Conservation (phyloP, 1,140 invertebrate species). For the Sycophaga agraensis region DNA sequence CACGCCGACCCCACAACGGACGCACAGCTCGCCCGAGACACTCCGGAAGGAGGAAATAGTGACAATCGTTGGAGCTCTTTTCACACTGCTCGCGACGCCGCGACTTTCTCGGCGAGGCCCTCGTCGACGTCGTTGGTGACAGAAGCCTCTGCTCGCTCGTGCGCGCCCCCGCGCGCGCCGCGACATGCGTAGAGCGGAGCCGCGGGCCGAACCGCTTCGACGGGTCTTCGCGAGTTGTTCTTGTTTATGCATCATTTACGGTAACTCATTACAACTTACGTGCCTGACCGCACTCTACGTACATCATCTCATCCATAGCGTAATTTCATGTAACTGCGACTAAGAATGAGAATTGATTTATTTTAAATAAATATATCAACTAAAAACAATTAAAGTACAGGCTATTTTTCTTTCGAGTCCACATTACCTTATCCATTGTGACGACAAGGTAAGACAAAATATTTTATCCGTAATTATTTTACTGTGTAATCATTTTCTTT, state of each 20-base stretch:
- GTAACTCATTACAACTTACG: conserved; percentile 3
- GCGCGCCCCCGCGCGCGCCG: too few relatives aligned
- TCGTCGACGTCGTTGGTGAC: background rate
- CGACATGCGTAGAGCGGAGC: too few relatives aligned
- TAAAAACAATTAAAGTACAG: conserved; percentile 11
- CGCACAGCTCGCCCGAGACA: background rate
- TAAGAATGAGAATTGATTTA: conserved; percentile 29
- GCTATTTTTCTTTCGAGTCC: conserved; percentile 1
- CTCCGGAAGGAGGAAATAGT: background rate
- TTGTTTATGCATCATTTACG: too few relatives aligned
- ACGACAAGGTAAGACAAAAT: too few relatives aligned
- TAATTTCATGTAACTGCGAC: conserved; percentile 28
- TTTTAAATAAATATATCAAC: conserved; percentile 32
- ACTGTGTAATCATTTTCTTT: too few relatives aligned
- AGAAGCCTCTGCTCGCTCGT: too few relatives aligned
- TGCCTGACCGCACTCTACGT: conserved; percentile 25
- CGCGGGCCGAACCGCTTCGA: too few relatives aligned
- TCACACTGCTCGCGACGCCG: background rate
- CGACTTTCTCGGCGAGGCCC: background rate
- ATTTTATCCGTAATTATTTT: too few relatives aligned
- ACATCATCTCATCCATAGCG: conserved; percentile 27
- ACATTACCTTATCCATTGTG: too few relatives aligned
- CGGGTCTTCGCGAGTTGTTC: too few relatives aligned
- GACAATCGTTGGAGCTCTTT: conserved; percentile 15
- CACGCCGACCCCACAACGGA: too few relatives aligned